phyloP scores from a whole-genome alignment of 37 sponge, comb jelly and placozoan species.

The Oopsacas minuta region DNA sequence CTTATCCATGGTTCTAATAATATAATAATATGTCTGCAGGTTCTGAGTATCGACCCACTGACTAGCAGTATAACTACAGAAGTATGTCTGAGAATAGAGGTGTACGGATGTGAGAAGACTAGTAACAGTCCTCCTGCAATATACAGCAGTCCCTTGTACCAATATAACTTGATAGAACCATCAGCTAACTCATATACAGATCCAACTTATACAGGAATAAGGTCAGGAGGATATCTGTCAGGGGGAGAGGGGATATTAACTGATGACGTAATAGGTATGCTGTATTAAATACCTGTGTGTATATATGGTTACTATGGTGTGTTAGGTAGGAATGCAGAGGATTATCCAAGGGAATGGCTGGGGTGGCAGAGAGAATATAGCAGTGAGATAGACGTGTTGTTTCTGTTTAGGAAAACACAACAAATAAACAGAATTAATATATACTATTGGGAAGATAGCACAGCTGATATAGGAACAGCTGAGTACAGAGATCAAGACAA shows the following conservation, averaged over 20 bases:
- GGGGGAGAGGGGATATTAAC: not conserved
- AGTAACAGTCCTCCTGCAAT: not conserved
- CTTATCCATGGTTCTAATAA: not conserved
- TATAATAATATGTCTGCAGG: not conserved
- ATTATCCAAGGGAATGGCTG: not conserved
- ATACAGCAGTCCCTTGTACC: not conserved
- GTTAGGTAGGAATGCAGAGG: not conserved
- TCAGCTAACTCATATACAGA: not conserved
- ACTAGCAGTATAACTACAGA: not conserved
- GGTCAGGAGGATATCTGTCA: not conserved
- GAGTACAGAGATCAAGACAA: not conserved
- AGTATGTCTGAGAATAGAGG: not conserved
- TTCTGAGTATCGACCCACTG: not conserved
- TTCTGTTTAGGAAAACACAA: not conserved
- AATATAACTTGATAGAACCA: not conserved
- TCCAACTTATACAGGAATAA: not conserved
- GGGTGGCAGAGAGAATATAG: not conserved
- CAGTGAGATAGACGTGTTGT: not conserved
- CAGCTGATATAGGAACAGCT: not conserved
- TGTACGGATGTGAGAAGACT: not conserved
- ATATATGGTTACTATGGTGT: not conserved
- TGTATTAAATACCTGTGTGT: not conserved
- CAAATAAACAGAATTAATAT: not conserved
- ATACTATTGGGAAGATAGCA: not conserved
- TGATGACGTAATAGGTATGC: not conserved